Percentiles rank a stretch among this genome's conserved stretches.
These are phyloP conservation scores for Protosalanx chinensis DNA, from an alignment of 2,797 vertebrate genomes.

Conservation along the genomic window DNA sequence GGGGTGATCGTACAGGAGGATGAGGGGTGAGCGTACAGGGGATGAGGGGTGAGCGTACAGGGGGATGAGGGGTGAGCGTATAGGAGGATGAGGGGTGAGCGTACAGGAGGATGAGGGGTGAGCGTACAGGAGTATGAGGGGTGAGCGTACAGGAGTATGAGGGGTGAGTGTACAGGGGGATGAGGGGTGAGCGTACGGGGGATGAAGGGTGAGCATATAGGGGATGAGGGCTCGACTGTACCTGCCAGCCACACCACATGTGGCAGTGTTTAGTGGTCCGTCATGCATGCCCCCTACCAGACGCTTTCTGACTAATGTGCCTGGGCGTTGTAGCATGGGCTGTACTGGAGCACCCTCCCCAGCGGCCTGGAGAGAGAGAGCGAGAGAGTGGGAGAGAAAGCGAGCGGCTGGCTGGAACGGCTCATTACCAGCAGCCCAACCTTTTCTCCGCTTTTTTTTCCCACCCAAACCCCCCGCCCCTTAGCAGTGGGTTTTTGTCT, in stretches of 20 bases:
- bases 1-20: conserved; percentile 20
- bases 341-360: conserved; percentile 38
- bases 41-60: not conserved
- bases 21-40: not conserved
- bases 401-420: conserved; percentile 13
- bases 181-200: not conserved
- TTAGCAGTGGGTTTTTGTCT: not conserved
- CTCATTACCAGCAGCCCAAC: no score
- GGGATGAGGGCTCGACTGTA: no score
- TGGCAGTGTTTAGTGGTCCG: no score
- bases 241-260: no score
- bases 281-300: no score
- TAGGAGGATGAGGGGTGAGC: conserved; percentile 16
- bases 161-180: not conserved
- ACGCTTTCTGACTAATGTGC: no score
- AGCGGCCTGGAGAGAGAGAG: conserved; percentile 27
- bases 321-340: not conserved
- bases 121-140: not conserved
- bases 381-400: conserved; percentile 10
- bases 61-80: not conserved
- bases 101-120: conserved; percentile 14
- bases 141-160: not conserved
- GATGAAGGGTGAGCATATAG: not conserved
- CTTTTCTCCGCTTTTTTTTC: conserved; percentile 7
- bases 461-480: conserved; percentile 13